Evolutionary conservation across 2,113 vertebrate species (phyloP).

Genomic region (Mormyrus iriodes): DNA sequence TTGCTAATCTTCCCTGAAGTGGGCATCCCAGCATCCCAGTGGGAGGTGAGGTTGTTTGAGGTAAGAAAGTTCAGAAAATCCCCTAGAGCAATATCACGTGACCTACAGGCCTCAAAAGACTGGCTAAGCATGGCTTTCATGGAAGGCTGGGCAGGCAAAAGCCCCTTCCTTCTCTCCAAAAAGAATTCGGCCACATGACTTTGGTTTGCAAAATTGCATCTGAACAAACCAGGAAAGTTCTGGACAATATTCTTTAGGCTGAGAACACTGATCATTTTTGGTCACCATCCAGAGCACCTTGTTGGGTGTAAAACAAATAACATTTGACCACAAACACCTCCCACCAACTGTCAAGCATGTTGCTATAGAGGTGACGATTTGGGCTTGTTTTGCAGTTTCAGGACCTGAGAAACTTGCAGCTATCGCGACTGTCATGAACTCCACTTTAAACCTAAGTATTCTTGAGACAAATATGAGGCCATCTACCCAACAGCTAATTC

Average conservation of each 20-base stretch:
- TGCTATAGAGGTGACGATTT: not conserved
- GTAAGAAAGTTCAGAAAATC: not conserved
- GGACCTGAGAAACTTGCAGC: not conserved
- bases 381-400: not conserved
- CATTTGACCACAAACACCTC: not conserved
- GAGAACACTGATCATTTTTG: not conserved
- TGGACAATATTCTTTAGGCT: not conserved
- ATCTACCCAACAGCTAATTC: not conserved
- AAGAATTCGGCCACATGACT: not conserved
- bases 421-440: not conserved
- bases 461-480: not conserved
- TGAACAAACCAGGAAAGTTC: not conserved
- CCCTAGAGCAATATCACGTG: not conserved
- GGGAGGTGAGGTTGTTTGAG: not conserved
- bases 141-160: not conserved
- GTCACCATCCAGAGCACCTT: not conserved
- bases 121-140: not conserved
- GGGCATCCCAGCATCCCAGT: not conserved
- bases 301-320: not conserved
- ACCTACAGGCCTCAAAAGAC: not conserved
- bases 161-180: not conserved
- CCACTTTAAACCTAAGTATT: not conserved
- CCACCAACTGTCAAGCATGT: not conserved
- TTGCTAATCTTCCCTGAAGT: not conserved
- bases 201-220: not conserved